Evolutionary conservation across 2,113 vertebrate genomes (phyloP).

Genomic region (Mungos mungo): DNA sequence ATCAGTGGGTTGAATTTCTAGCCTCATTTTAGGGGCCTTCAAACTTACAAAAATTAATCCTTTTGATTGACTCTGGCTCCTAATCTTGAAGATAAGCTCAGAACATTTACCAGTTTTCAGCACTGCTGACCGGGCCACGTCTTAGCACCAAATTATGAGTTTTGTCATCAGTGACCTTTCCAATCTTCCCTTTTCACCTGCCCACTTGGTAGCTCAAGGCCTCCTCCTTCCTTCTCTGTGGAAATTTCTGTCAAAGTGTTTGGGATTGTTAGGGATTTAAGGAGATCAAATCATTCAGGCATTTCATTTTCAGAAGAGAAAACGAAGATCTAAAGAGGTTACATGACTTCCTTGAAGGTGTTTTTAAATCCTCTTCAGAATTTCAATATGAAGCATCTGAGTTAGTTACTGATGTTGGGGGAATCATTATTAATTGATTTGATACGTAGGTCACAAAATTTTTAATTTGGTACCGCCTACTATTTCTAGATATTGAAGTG

Average conservation of each 20-base stretch:
- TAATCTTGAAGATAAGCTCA: conserved; percentile 78
- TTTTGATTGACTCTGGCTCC: conserved; percentile 74
- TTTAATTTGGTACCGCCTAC: background rate
- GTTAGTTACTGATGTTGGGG: background rate
- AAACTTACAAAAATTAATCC: conserved; percentile 77
- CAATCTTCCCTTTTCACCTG: conserved; percentile 61
- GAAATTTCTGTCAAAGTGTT: conserved; percentile 65
- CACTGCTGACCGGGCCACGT: conserved; percentile 57
- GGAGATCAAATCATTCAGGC: conserved; percentile 55
- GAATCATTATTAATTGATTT: conserved; percentile 17
- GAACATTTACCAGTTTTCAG: conserved; percentile 73
- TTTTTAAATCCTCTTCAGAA: conserved; percentile 46
- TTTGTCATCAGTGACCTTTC: conserved; percentile 72
- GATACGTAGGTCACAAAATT: background rate
- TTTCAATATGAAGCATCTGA: conserved; percentile 22
- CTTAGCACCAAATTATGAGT: conserved; percentile 72
- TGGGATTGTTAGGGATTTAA: conserved; percentile 59
- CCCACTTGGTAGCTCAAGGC: conserved; percentile 64
- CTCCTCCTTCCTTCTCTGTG: background rate
- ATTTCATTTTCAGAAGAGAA: conserved; percentile 57
- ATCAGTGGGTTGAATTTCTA: conserved; percentile 76
- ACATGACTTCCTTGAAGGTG: conserved; percentile 2
- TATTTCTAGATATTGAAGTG: conserved; percentile 17
- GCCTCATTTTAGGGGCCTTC: conserved; percentile 61
- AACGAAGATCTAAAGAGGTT: conserved; percentile 32